Conservation (phyloP, 1,140 invertebrate genomes). For the Ips typographus region DNA sequence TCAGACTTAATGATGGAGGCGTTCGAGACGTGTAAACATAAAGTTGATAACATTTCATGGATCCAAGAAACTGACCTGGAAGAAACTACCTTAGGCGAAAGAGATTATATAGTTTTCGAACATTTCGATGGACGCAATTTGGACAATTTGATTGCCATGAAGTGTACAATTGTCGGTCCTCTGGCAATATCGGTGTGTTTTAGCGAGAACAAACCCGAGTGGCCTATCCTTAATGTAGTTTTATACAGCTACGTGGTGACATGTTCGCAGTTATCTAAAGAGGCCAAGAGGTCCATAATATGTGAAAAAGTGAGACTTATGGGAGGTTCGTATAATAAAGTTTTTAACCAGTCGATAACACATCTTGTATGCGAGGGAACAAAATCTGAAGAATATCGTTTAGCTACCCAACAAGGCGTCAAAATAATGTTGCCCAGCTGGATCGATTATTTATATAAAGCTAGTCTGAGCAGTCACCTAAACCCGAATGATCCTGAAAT, state of each 20-base stretch:
- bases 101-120: conserved; percentile 73
- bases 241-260: conserved; percentile 77
- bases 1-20: conserved; percentile 54
- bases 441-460: conserved; percentile 78
- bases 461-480: conserved; percentile 61
- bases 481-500: conserved; percentile 54
- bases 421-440: conserved; percentile 78
- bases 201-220: conserved; percentile 63
- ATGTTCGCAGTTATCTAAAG: conserved; percentile 66
- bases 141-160: conserved; percentile 63
- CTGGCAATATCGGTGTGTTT: conserved; percentile 76
- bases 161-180: conserved; percentile 74
- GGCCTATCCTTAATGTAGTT: conserved; percentile 77
- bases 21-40: conserved; percentile 49
- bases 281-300: conserved; percentile 64
- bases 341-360: conserved; percentile 72
- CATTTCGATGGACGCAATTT: conserved; percentile 71
- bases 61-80: conserved; percentile 54
- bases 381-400: conserved; percentile 72
- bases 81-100: conserved; percentile 60
- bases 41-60: conserved; percentile 56
- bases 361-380: conserved; percentile 80
- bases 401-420: conserved; percentile 69
- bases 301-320: conserved; percentile 75
- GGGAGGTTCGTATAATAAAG: conserved; percentile 75